Conservation (phyloP, 2,888 invertebrate species). For the Acanthococcus lagerstroemiae region DNA sequence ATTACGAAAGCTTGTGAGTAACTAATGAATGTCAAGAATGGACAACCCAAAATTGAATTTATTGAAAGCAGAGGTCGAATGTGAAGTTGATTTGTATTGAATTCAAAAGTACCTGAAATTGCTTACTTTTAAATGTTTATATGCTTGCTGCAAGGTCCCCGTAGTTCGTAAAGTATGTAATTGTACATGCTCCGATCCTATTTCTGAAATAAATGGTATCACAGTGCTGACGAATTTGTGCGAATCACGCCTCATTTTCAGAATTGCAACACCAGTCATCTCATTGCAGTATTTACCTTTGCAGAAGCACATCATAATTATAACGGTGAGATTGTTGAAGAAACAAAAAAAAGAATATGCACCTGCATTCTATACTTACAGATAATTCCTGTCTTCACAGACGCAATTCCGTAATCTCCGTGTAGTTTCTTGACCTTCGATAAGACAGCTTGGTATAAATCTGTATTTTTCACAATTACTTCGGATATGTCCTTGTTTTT, state of each 20-base stretch:
- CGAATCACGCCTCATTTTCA: conserved; percentile 63
- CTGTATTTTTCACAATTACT: conserved; percentile 4
- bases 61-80: too few species aligned
- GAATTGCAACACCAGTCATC: conserved; percentile 61
- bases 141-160: conserved; percentile 69
- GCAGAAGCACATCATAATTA: not conserved
- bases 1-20: too few species aligned
- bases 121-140: conserved; percentile 52
- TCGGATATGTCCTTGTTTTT: not conserved
- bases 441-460: conserved; percentile 14
- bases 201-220: conserved; percentile 57
- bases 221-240: conserved; percentile 59
- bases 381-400: conserved; percentile 57
- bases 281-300: conserved; percentile 68
- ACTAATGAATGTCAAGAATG: too few species aligned
- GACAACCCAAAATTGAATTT: too few species aligned
- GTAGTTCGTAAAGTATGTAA: conserved; percentile 61
- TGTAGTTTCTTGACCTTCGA: conserved; percentile 48
- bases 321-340: not conserved
- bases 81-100: too few species aligned
- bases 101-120: too few species aligned
- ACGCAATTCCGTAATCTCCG: conserved; percentile 66
- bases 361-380: conserved; percentile 29
- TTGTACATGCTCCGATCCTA: conserved; percentile 52
- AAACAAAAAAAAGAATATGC: not conserved